Evolutionary conservation across 2,797 vertebrate species (phyloP).

Genomic region (Myotis vivesi): DNA sequence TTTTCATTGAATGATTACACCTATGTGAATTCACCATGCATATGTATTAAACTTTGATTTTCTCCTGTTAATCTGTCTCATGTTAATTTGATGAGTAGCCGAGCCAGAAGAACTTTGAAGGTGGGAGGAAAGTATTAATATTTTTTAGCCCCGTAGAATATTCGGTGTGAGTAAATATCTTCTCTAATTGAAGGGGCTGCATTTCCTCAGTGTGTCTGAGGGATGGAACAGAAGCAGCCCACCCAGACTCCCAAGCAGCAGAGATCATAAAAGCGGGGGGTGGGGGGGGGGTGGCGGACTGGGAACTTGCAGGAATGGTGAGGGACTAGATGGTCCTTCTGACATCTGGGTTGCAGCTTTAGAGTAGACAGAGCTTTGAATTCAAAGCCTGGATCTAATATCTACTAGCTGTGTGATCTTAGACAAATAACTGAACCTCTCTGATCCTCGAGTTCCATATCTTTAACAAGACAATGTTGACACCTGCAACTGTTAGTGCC

Average conservation of each 20-base stretch:
- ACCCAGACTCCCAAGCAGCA: background rate
- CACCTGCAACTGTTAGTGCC: background rate
- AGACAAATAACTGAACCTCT: background rate
- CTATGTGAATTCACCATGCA: background rate
- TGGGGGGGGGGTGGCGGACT: background rate
- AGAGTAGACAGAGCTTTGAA: fast-evolving
- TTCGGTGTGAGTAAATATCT: background rate
- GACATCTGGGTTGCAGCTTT: background rate
- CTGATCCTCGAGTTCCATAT: background rate
- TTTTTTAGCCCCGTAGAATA: fast-evolving
- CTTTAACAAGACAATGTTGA: background rate
- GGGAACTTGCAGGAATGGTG: background rate
- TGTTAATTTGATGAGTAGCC: background rate
- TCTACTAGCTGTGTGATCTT: background rate
- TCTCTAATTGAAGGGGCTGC: too few species aligned
- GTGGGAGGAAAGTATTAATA: background rate
- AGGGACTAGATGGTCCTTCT: background rate
- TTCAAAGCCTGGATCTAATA: background rate
- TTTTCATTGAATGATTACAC: background rate
- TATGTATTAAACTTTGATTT: background rate
- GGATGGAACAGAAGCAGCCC: background rate
- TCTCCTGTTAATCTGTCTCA: background rate
- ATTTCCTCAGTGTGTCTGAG: background rate
- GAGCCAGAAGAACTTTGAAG: background rate
- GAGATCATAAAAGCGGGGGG: fast-evolving